Base-by-base conservation (phyloP, 2,888 invertebrate species). In the Leptarthrus brevirostris region DNA sequence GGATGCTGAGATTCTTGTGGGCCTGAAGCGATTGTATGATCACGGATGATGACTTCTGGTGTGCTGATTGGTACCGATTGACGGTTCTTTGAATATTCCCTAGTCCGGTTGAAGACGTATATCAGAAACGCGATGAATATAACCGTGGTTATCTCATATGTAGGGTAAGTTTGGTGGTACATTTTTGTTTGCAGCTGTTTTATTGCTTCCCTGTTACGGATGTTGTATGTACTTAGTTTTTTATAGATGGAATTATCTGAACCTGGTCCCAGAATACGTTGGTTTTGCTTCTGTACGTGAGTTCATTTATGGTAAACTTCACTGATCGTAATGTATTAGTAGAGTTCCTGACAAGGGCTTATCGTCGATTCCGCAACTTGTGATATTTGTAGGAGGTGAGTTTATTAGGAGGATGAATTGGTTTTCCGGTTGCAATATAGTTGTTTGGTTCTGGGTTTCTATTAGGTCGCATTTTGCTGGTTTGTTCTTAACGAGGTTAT, bases 231-330 rank as follows among this genome's bases (percentile, higher is more conserved):
- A 12, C 26, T 12, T n/a, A 54, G 14, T 54, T 54, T 54, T 24
- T 54, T 53, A 53, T 53, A 18, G 18, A 5, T 8, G 53, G 22
- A 53, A 53, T 58, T 4, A 58, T 58, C n/a, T 58, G 58, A 2
- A 58, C 18, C 5, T 16, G 34, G 10, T 58, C 58, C 58, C 36
- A 58, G 18, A 36, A 58, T 30, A 58, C 16, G n/a, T 3, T 26
- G 5, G 12, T 1, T 12, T 24, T 54, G 14, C 54, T 54, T 54
- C 12, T 54, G 12, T 54, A 26, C 2, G 54, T 54, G 10, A 26
- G n/a, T 3, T 54, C 1, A 14, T 54, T 54, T n/a, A 54, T 54
- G 6, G 14, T 54, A 14, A 54, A 4, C n/a, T 54, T n/a, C 24
- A 54, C 6, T 24, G 8, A 4, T 58, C 58, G n/a, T 58, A 58